Conservation (phyloP, 2,888 invertebrate genomes). For the Drosophila siamana region DNA sequence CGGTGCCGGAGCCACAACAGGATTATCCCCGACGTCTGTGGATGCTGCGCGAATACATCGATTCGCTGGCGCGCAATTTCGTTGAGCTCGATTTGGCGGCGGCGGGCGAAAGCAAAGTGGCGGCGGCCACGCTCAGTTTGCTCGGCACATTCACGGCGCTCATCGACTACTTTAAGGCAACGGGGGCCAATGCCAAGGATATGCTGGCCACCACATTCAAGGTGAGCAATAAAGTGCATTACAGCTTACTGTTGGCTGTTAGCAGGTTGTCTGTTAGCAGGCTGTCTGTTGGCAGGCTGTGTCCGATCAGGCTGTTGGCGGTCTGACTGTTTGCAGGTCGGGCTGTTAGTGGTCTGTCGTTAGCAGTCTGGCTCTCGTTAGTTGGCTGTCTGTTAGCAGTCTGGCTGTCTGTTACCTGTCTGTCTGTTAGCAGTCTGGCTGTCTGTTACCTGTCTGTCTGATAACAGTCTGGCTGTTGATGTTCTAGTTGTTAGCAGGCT, state of each 20-base stretch:
- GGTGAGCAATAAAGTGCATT: constrained; percentile 56
- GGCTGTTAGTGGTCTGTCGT: background rate
- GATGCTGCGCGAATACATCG: constrained; percentile 83
- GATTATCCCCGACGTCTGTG: constrained; percentile 82
- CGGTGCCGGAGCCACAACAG: constrained; percentile 82
- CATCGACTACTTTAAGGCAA: constrained; percentile 84
- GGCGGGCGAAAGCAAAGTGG: constrained; percentile 82
- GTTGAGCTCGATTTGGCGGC: constrained; percentile 78
- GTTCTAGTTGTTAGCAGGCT: background rate
- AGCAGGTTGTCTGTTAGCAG: too few relatives aligned
- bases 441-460: background rate
- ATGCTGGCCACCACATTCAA: constrained; percentile 84
- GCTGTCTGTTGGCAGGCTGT: background rate
- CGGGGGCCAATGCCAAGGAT: constrained; percentile 83
- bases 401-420: background rate
- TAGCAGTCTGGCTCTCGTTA: too few relatives aligned
- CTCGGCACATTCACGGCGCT: constrained; percentile 82
- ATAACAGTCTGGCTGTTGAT: background rate
- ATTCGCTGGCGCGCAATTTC: constrained; percentile 81
- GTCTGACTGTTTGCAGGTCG: too few relatives aligned
- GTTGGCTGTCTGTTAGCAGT: background rate
- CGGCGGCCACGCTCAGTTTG: constrained; percentile 78
- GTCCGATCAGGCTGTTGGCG: too few relatives aligned
- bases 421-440: background rate
- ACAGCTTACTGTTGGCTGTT: too few relatives aligned